Base-by-base conservation (phyloP, 2,797 vertebrate genomes). In the Rachycentron canadum region DNA sequence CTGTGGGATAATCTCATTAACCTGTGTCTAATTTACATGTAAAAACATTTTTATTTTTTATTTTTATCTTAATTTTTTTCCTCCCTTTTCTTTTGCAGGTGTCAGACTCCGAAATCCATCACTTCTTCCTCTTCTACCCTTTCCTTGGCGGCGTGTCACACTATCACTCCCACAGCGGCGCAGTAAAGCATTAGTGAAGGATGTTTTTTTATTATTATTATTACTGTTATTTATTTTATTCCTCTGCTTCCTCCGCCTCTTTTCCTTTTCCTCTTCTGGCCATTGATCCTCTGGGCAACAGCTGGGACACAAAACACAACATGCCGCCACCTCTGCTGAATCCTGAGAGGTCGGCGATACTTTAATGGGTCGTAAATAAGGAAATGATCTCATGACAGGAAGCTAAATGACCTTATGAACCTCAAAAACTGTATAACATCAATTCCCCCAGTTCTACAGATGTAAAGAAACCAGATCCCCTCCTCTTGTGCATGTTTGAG, bases 31-130 rank as follows among this genome's bases (percentile, higher is more conserved):
- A 7, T 0, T 25, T 25, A 6, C n/a, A 26, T 40, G 10, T 41
- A 26, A 32, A 43, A 14, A 8, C 5, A 14, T 56, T 45, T 38
- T 55, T 5, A 40, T 4, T 38, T 62, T 5, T n/a, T 45, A 1
- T 69, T 52, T 71, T 53, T 0, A 65, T 52, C n/a, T 61, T 12
- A 16, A 66, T 70, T 17, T 73, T 30, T 57, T 2, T 0, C 3
- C 1, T 47, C 40, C 47, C 40, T 19, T 66, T 69, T 59, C 78
- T 66, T 71, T 62, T 81, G 13, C 94, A 98, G 98, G 98, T 97
- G 95, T 90, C 97, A 97, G 94, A 92, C 90, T 28, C 95, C 94
- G 1, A 96, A 95, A 85, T 93, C 93, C 62, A 92, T 96, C 84
- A 89, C 96, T 0, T 94, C 97, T 63, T 96, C 97, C 4, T 88